These are phyloP conservation scores for Serranus cabrilla DNA, from an alignment of 2,797 vertebrate species.

Conservation along the genomic window DNA sequence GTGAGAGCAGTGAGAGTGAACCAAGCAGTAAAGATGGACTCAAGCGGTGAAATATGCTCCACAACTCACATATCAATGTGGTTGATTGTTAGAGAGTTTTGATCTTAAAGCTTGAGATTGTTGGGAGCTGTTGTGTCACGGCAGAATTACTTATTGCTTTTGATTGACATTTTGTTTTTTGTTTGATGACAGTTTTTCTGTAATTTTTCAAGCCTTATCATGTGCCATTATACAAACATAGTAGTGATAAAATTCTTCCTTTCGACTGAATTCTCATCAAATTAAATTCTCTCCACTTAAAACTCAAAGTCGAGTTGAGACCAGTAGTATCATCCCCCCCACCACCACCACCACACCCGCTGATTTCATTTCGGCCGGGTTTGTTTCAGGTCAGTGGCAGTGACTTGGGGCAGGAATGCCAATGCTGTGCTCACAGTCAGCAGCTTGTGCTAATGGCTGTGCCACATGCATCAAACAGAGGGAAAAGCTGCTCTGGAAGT, in stretches of 20 bases:
- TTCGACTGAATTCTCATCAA: background rate
- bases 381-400: conserved; percentile 56
- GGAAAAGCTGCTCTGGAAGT: conserved; percentile 32
- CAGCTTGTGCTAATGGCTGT: conserved; percentile 46
- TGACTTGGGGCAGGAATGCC: conserved; percentile 42
- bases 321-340: background rate
- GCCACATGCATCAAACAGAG: conserved; percentile 30
- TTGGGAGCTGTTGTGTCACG: too few species aligned
- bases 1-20: too few species aligned
- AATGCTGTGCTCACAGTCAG: conserved; percentile 44
- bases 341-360: background rate
- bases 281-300: conserved; percentile 7
- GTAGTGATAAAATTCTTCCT: conserved; percentile 3
- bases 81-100: too few species aligned
- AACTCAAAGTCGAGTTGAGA: conserved; percentile 12
- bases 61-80: too few species aligned
- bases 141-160: too few species aligned
- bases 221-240: too few species aligned
- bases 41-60: too few species aligned
- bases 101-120: too few species aligned
- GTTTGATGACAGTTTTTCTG: too few species aligned
- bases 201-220: too few species aligned
- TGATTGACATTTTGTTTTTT: too few species aligned
- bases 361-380: conserved; percentile 36
- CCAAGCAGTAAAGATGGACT: too few species aligned